Evolutionary conservation across 2,888 invertebrate genomes (phyloP).

Genomic region (Muschampia plurimacula): DNA sequence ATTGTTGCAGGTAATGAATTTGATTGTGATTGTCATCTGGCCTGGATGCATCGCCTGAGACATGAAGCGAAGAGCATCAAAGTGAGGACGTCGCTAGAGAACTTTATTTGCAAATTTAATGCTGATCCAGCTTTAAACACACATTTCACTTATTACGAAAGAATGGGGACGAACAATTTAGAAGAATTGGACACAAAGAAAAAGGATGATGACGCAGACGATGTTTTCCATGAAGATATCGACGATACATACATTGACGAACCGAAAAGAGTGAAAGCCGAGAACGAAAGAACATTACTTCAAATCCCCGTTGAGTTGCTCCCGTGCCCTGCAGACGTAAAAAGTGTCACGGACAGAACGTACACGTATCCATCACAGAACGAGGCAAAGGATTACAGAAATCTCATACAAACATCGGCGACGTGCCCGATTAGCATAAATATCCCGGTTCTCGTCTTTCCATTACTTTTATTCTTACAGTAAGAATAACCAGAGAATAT

Average conservation of each 20-base stretch:
- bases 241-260: conserved; percentile 72
- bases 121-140: conserved; percentile 69
- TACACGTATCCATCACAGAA: conserved; percentile 86
- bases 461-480: conserved; percentile 52
- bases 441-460: conserved; percentile 52
- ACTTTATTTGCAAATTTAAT: conserved; percentile 90
- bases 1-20: conserved; percentile 92
- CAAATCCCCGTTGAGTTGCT: conserved; percentile 85
- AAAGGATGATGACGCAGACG: conserved; percentile 69
- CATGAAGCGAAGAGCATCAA: conserved; percentile 91
- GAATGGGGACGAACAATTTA: conserved; percentile 70
- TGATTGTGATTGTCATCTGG: conserved; percentile 93
- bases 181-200: conserved; percentile 68
- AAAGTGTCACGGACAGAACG: conserved; percentile 86
- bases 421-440: conserved; percentile 49
- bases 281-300: conserved; percentile 79
- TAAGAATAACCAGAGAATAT: conserved; percentile 43
- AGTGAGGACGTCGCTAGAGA: conserved; percentile 89
- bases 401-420: conserved; percentile 68
- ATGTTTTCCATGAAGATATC: conserved; percentile 73
- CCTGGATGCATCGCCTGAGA: conserved; percentile 92
- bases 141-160: conserved; percentile 76
- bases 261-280: conserved; percentile 66
- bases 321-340: conserved; percentile 87
- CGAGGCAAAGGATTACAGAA: conserved; percentile 82